Evolutionary conservation across 2,113 vertebrate genomes (phyloP), one percentile per base, ranked within the genome.

Genomic region (Pedetes capensis): DNA sequence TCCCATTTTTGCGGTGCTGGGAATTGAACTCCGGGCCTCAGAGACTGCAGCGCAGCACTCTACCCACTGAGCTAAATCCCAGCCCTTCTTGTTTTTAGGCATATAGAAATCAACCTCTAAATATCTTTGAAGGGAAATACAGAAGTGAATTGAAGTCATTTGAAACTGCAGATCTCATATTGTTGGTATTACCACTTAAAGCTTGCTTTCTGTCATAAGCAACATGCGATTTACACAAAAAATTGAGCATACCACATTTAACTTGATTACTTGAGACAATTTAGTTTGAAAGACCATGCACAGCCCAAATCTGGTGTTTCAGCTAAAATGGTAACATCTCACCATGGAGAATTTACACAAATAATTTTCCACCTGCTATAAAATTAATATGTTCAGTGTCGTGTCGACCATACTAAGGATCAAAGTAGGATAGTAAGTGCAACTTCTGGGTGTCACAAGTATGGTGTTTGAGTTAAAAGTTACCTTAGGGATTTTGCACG

Each of bases 81-180:
- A n/a, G n/a, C n/a, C n/a, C n/a, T n/a, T 89, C 4, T 32, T 88
- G 11, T 55, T 86, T 94, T 89, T 17, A 75, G 25, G 13, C 9
- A 53, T 39, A 66, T 39, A 47, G 7, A 63, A 72, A 42, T 47
- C 3, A 27, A 4, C 37, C 8, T 79, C 29, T 63, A 37, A 89
- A 25, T 22, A 51, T 37, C 22, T 75, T 87, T 64, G 27, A 87
- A 81, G 27, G 18, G n/a, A 90, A 88, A 53, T 13, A 0, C 25
- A 84, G 34, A 92, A 49, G 9, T 71, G 25, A 10, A 68, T 42
- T 25, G 29, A 89, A 90, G 25, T 90, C 53, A 66, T 37, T 93
- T 63, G 69, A 75, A 89, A 78, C 7, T 22, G 3, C 4, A 79
- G 10, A 22, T 88, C 5, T 94, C 20, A 55, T 79, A 37, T 51